These are phyloP conservation scores for Sericinus montela DNA, from an alignment of 2,888 invertebrate species.

Conservation along the genomic window DNA sequence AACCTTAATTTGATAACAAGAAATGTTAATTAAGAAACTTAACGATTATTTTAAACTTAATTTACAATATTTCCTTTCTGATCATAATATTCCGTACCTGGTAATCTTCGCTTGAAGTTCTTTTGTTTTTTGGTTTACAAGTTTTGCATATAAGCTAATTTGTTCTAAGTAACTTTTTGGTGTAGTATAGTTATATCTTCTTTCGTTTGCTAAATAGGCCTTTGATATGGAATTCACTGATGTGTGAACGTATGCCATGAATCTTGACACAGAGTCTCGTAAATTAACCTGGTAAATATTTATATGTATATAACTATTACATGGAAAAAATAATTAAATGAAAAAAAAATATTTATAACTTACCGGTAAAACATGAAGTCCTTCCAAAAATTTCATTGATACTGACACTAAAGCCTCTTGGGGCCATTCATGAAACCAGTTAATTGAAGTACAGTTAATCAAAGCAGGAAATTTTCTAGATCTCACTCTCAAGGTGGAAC, in stretches of 20 bases:
- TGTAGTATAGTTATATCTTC: constrained; percentile 97
- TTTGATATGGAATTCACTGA: constrained; percentile 95
- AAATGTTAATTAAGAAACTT: background rate
- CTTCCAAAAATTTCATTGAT: constrained; percentile 91
- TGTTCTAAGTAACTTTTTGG: constrained; percentile 98
- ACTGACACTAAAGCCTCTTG: constrained; percentile 97
- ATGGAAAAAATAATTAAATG: background rate
- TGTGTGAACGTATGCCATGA: constrained; percentile 97
- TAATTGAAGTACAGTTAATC: constrained; percentile 96
- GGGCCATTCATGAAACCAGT: constrained; percentile 99
- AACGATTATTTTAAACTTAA: too few relatives aligned
- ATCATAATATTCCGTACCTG: constrained; percentile 53
- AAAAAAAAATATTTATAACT: constrained; percentile 30
- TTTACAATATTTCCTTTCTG: background rate
- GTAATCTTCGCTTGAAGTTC: constrained; percentile 92
- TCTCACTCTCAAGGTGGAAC: constrained; percentile 92
- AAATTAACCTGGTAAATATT: constrained; percentile 75
- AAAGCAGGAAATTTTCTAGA: constrained; percentile 97
- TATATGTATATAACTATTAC: background rate
- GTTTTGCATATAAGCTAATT: constrained; percentile 93
- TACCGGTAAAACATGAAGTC: constrained; percentile 88
- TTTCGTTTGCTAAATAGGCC: constrained; percentile 91
- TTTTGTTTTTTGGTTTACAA: constrained; percentile 89
- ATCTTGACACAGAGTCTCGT: constrained; percentile 91
- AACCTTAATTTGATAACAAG: constrained; percentile 65